Base-by-base conservation (phyloP, 2,797 vertebrate genomes). In the Lophotriccus pileatus region DNA sequence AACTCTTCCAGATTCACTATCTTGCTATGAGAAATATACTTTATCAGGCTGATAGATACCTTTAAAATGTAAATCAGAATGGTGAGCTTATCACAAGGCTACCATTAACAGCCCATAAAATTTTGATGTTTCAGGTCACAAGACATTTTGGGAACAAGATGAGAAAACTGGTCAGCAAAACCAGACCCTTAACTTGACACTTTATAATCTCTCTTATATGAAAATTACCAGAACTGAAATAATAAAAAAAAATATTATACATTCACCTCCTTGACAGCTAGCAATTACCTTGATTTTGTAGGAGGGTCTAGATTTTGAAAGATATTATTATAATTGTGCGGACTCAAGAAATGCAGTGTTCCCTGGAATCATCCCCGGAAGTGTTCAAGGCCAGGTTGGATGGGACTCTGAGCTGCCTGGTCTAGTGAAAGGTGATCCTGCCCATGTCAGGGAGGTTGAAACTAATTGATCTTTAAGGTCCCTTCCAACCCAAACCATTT, bases 31-130 rank as follows among this genome's bases (percentile, higher is more conserved):
- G 37, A 94, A 90, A 70, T 83, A 93, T 73, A 60, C 63, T 95
- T 93, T 46, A 77, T 67, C 94, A 89, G 85, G 76, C 76, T 97
- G 95, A 97, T 96, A 93, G 93, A 94, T 96, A 96, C 74, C 94
- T 97, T 97, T 97, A 95, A 98, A 97, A 97, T 97, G 94, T 95
- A 97, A 97, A 98, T 97, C 85, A 85, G 83, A 85, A 93, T 67
- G 66, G 93, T 67, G 84, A 96, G 91, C 64, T 91, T 93, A 88
- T 84, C 86, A 83, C 84, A 84, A 75, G 55, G 34, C 94, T 94
- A 34, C 15, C 39, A 49, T 73, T 86, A 97, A 68, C 68, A 94
- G 79, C 90, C 92, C 88, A 78, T 95, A 95, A 94, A 95, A 88
- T 79, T 86, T 92, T 89, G 55, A 9, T 63, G 27, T 73, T 94